Conservation (phyloP, 2,888 invertebrate species). For the Scaptomyza reducta region DNA sequence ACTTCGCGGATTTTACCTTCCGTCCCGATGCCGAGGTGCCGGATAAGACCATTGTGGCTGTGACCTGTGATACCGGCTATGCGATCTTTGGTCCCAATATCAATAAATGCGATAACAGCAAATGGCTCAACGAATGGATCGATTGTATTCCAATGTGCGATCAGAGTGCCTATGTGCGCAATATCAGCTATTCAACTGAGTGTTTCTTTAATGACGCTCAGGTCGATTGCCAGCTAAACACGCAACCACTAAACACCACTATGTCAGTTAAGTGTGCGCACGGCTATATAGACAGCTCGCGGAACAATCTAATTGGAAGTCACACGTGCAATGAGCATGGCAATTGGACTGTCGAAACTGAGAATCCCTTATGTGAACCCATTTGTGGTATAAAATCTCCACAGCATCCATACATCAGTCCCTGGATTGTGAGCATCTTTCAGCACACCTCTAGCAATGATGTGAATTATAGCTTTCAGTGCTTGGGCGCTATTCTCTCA, state of each 20-base stretch:
- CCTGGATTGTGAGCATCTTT: constrained; percentile 67
- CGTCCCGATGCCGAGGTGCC: constrained; percentile 11
- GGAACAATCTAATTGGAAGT: neutral
- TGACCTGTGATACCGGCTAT: constrained; percentile 25
- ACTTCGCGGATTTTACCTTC: constrained; percentile 4
- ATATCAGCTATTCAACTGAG: neutral
- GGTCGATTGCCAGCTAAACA: constrained; percentile 20
- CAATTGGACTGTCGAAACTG: constrained; percentile 57
- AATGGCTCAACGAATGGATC: constrained; percentile 8
- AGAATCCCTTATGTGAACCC: constrained; percentile 63
- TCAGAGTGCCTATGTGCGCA: constrained; percentile 5
- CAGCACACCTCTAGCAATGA: neutral
- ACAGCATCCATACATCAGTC: constrained; percentile 52
- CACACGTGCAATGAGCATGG: constrained; percentile 60
- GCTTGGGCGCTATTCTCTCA: constrained; percentile 34
- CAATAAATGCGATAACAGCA: constrained; percentile 19
- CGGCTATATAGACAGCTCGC: constrained; percentile 23
- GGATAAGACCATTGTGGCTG: constrained; percentile 5
- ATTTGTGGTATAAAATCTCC: constrained; percentile 62
- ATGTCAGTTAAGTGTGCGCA: constrained; percentile 46
- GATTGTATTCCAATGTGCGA: constrained; percentile 12
- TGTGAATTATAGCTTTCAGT: constrained; percentile 7
- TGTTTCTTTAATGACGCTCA: neutral
- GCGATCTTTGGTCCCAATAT: neutral
- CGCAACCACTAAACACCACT: constrained; percentile 3